Evolutionary conservation across 1,140 invertebrate genomes (phyloP).

Genomic region (Nasonia vitripennis): DNA sequence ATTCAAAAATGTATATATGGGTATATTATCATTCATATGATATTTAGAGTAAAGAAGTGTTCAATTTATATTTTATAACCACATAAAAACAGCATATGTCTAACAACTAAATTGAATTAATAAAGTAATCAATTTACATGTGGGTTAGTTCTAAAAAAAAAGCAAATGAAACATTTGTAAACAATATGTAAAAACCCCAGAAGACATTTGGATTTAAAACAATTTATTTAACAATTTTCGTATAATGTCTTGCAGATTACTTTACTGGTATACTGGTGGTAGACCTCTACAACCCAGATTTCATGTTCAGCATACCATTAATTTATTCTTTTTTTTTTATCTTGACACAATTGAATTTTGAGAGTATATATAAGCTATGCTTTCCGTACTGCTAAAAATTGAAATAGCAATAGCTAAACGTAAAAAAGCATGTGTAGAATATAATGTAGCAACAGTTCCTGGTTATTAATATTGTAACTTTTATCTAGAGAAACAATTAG

Average conservation of each 20-base stretch:
- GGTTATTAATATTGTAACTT: not conserved
- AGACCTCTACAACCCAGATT: conserved; percentile 40
- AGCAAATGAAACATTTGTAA: not conserved
- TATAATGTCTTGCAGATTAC: conserved; percentile 44
- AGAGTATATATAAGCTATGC: conserved; percentile 13
- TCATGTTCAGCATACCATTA: conserved; percentile 22
- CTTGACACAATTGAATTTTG: conserved; percentile 30
- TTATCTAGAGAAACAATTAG: conserved; percentile 20
- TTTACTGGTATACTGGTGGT: conserved; percentile 35
- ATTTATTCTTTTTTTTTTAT: conserved; percentile 22
- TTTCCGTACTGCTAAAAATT: not conserved
- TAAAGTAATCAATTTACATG: not conserved
- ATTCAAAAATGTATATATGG: no score
- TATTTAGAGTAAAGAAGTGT: no score
- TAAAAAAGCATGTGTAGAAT: not conserved
- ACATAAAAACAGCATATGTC: not conserved
- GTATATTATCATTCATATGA: no score
- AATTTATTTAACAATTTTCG: conserved; percentile 49
- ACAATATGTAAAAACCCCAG: not conserved
- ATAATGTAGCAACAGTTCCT: not conserved
- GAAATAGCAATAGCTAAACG: not conserved
- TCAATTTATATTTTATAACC: not conserved
- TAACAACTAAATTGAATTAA: not conserved
- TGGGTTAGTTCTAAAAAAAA: not conserved
- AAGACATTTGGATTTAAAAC: conserved; percentile 31